Conservation (phyloP, 2,888 invertebrate genomes). For the Spodoptera littoralis region DNA sequence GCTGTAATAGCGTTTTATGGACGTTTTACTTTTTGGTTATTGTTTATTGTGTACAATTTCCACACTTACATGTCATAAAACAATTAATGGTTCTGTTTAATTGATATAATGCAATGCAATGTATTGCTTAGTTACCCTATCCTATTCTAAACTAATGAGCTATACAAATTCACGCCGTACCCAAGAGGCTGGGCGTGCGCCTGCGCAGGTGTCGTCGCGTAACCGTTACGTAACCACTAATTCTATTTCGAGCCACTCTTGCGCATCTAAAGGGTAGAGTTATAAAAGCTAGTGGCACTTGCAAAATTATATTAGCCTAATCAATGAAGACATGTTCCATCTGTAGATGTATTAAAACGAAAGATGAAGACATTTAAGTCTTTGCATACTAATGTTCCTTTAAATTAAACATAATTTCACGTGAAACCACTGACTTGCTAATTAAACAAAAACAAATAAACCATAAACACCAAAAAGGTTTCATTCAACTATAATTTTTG, state of each 20-base stretch:
- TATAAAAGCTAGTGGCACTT: slow-evolving; percentile 30
- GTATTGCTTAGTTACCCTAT: slow-evolving; percentile 10
- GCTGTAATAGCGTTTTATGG: not conserved
- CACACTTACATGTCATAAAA: not conserved
- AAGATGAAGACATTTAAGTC: no score
- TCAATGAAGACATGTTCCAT: slow-evolving; percentile 4
- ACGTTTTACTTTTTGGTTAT: no score
- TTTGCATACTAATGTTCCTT: no score
- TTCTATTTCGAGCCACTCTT: slow-evolving; percentile 51
- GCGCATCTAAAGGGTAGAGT: slow-evolving; percentile 49
- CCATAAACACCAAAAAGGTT: not conserved
- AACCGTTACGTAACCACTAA: slow-evolving; percentile 63
- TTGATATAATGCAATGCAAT: slow-evolving; percentile 36
- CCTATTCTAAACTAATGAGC: slow-evolving; percentile 50
- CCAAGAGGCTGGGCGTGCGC: slow-evolving; percentile 48
- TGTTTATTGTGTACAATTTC: not conserved
- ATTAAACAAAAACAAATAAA: not conserved
- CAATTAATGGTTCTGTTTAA: slow-evolving; percentile 10
- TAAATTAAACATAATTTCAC: no score
- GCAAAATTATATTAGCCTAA: slow-evolving; percentile 12
- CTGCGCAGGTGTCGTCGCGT: slow-evolving; percentile 51
- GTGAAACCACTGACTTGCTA: not conserved
- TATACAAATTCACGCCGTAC: slow-evolving; percentile 51
- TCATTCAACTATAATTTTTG: not conserved
- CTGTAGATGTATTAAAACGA: no score